phyloP scores from a whole-genome alignment of 2,888 invertebrate genomes.

The Caenorhabditis sp. region DNA sequence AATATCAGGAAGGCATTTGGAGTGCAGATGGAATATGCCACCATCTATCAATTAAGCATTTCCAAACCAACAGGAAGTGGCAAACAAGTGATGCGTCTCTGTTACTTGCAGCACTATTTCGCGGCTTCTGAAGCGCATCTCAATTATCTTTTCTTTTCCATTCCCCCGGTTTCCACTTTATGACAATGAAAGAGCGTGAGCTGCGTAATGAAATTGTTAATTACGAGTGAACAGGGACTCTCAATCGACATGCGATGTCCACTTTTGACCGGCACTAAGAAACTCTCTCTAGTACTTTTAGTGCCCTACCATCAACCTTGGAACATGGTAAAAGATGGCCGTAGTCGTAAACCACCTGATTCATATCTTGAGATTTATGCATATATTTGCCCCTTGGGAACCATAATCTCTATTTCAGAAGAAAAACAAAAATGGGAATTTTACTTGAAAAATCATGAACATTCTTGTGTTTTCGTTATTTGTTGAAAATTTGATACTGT shows the following conservation, averaged over 20 bases:
- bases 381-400: conserved; percentile 41
- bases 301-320: conserved; percentile 47
- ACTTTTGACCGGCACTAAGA: conserved; percentile 52
- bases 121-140: conserved; percentile 14
- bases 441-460: too few relatives aligned
- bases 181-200: conserved; percentile 57
- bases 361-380: conserved; percentile 56
- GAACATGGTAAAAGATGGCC: conserved; percentile 26
- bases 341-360: conserved; percentile 59
- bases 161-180: conserved; percentile 36
- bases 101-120: conserved; percentile 15
- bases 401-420: conserved; percentile 18
- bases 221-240: conserved; percentile 35
- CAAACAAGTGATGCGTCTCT: conserved; percentile 25
- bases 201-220: conserved; percentile 63
- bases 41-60: conserved; percentile 9
- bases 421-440: neutral
- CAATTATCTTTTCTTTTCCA: conserved; percentile 48
- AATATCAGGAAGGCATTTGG: conserved; percentile 2
- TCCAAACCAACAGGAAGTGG: conserved; percentile 21
- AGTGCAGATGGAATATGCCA: neutral
- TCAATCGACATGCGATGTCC: conserved; percentile 51
- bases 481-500: neutral
- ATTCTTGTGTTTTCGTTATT: neutral
- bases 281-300: conserved; percentile 39